A percentile compares a stretch with the other conserved stretches of the same genome.
These are phyloP conservation scores for Hedya salicella DNA, from an alignment of 2,888 invertebrate genomes.

Conservation along the genomic window DNA sequence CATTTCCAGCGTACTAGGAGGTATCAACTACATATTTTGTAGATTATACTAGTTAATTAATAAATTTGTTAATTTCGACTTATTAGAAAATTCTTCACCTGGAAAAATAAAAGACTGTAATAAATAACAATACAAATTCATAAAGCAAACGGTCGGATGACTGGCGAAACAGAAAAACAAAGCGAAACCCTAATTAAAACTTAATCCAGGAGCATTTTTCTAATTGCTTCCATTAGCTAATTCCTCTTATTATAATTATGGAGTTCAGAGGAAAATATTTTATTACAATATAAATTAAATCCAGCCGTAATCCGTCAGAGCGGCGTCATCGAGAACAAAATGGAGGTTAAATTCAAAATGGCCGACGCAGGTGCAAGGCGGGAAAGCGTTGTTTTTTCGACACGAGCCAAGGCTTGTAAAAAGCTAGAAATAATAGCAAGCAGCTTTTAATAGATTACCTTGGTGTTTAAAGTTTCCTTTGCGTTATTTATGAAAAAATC, in stretches of 20 bases:
- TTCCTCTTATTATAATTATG: constrained; percentile 74
- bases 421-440: constrained; percentile 23
- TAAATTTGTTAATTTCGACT: no score
- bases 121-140: constrained; percentile 10
- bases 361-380: constrained; percentile 70
- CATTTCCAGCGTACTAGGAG: no score
- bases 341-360: constrained; percentile 64
- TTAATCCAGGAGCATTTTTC: constrained; percentile 70
- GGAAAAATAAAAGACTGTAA: background rate
- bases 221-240: constrained; percentile 78
- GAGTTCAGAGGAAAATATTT: constrained; percentile 71
- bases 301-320: constrained; percentile 77
- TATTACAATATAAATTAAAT: constrained; percentile 70
- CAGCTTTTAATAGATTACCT: constrained; percentile 15
- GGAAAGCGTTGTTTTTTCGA: constrained; percentile 53
- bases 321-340: constrained; percentile 63
- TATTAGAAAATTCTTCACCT: background rate
- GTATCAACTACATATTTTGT: no score
- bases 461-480: background rate
- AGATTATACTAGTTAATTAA: no score
- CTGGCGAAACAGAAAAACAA: constrained; percentile 57
- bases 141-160: constrained; percentile 32
- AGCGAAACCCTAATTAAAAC: constrained; percentile 70
- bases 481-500: background rate
- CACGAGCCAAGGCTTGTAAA: constrained; percentile 21